Percentiles rank a stretch among this genome's conserved stretches.
Conservation (phyloP, 2,797 vertebrate genomes). For the Gouania willdenowi region DNA sequence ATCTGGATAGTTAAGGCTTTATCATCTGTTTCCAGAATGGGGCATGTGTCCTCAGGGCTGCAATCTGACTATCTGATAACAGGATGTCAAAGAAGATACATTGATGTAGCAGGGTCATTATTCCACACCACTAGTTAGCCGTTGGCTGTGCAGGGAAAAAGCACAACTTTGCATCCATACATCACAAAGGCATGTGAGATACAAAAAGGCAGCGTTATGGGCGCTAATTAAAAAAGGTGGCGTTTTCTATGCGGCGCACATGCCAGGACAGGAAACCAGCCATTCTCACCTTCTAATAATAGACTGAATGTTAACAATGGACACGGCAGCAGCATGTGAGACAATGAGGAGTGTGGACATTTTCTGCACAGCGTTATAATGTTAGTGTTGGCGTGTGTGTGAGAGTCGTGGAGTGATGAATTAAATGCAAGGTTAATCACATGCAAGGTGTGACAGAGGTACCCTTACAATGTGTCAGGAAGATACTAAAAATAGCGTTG, state of each 20-base stretch:
- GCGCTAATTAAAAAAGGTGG: constrained; percentile 20
- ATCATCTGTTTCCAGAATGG: not conserved
- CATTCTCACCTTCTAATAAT: constrained; percentile 27
- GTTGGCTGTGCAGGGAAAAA: not conserved
- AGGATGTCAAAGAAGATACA: not conserved
- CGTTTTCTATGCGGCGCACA: not conserved
- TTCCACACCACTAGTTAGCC: constrained; percentile 5
- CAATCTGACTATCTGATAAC: constrained; percentile 3
- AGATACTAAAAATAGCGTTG: too few species aligned
- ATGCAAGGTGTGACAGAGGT: too few species aligned
- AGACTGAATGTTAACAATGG: constrained; percentile 14
- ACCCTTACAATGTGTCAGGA: too few species aligned
- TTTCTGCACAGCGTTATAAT: too few species aligned
- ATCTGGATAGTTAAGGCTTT: too few species aligned
- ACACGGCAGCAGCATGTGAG: too few species aligned
- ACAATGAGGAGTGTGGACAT: too few species aligned
- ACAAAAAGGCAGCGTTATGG: not conserved
- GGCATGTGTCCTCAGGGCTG: not conserved
- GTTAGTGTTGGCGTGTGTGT: too few species aligned
- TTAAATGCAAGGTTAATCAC: too few species aligned
- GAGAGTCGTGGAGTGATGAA: too few species aligned
- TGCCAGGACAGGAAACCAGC: constrained; percentile 27
- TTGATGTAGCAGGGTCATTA: constrained; percentile 3
- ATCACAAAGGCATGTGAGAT: not conserved
- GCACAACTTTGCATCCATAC: not conserved